Conservation (phyloP, 2,888 invertebrate species). For the Timandra comae region DNA sequence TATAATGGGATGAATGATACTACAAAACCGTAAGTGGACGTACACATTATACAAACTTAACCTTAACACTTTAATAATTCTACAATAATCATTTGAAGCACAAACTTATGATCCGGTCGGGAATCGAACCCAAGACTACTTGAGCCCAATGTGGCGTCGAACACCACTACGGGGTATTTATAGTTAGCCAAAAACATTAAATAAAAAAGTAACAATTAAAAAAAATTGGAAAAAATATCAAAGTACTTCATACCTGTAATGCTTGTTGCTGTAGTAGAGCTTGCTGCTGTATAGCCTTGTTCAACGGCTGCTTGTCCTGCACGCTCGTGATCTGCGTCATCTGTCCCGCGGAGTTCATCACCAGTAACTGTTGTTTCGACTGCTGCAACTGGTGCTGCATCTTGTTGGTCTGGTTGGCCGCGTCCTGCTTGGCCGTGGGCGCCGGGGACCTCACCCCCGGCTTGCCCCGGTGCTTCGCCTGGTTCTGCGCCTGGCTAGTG, state of each 20-base stretch:
- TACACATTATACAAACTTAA: no score
- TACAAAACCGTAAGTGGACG: no score
- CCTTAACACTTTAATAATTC: no score
- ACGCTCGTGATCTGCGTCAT: slow-evolving; percentile 69
- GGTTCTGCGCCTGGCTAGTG: slow-evolving; percentile 69
- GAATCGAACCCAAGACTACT: no score
- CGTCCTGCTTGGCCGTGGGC: slow-evolving; percentile 81
- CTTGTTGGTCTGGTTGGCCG: slow-evolving; percentile 83
- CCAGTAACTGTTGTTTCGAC: slow-evolving; percentile 68
- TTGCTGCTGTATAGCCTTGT: slow-evolving; percentile 68
- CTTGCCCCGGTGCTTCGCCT: slow-evolving; percentile 84
- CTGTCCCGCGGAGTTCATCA: slow-evolving; percentile 77
- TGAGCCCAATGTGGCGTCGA: no score
- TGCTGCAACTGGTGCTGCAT: slow-evolving; percentile 69
- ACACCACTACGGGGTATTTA: no score
- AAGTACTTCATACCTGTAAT: slow-evolving; percentile 55
- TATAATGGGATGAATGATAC: no score
- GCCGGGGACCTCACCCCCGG: slow-evolving; percentile 80
- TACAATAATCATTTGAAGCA: no score
- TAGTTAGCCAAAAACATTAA: no score
- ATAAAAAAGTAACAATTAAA: no score
- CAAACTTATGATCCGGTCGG: no score
- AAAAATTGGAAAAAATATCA: no score
- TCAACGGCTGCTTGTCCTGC: slow-evolving; percentile 74
- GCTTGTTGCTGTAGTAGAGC: slow-evolving; percentile 57